Evolutionary conservation across 2,113 vertebrate genomes (phyloP).

Genomic region (Morphnarchus princeps): DNA sequence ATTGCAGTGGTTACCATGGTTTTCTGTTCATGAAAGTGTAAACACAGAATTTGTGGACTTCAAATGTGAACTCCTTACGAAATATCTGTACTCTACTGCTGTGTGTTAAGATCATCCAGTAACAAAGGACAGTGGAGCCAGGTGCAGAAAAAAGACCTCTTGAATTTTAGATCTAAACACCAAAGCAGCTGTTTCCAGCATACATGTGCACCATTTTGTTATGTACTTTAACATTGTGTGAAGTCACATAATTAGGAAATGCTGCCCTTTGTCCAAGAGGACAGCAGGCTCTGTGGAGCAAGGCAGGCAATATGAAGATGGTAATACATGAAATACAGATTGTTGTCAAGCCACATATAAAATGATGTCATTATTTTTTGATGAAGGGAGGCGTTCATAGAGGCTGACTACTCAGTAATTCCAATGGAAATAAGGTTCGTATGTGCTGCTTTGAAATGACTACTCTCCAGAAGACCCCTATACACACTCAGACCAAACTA

Average conservation of each 20-base stretch:
- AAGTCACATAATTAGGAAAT: not conserved
- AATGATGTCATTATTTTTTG: not conserved
- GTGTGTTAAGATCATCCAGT: not conserved
- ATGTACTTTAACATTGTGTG: not conserved
- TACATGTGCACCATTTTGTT: not conserved
- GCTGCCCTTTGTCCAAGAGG: not conserved
- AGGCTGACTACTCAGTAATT: not conserved
- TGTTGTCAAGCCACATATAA: not conserved
- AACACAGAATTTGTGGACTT: slow-evolving; percentile 5
- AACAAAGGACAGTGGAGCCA: not conserved
- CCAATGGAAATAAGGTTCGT: not conserved
- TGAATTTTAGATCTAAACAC: not conserved
- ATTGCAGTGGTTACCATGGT: not conserved
- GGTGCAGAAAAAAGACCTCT: not conserved
- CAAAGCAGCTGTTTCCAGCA: not conserved
- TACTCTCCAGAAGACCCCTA: not conserved
- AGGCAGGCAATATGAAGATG: not conserved
- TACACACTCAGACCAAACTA: not conserved
- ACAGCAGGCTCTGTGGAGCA: not conserved
- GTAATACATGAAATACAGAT: not conserved
- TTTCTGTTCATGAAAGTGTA: not conserved
- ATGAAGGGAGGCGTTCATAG: not conserved
- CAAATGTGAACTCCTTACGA: not conserved
- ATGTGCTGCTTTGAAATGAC: not conserved
- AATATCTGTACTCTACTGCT: not conserved